phyloP scores from a whole-genome alignment of 2,888 invertebrate genomes.

The Melanchra persicariae region DNA sequence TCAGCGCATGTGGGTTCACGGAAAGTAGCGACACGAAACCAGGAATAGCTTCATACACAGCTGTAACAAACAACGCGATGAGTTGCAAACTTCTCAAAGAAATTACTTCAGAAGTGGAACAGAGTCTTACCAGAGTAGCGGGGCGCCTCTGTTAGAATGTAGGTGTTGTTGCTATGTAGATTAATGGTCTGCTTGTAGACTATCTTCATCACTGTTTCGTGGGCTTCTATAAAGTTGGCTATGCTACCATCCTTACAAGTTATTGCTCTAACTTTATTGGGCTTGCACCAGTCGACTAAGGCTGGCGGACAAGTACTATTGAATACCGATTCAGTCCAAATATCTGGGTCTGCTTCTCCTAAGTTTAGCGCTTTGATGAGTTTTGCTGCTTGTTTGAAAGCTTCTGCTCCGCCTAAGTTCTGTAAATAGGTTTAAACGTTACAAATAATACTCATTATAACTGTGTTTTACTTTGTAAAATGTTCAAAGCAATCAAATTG shows the following conservation, averaged over 20 bases:
- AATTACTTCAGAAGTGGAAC: conserved; percentile 43
- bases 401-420: conserved; percentile 86
- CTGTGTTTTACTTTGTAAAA: background rate
- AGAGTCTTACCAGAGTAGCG: conserved; percentile 85
- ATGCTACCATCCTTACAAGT: conserved; percentile 90
- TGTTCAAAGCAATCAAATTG: conserved; percentile 16
- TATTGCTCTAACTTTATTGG: conserved; percentile 84
- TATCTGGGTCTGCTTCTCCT: conserved; percentile 83
- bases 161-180: conserved; percentile 87
- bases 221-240: conserved; percentile 88
- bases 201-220: conserved; percentile 88
- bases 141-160: conserved; percentile 85
- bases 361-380: conserved; percentile 84
- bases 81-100: conserved; percentile 46
- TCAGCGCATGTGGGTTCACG: conserved; percentile 88
- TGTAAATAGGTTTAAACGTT: conserved; percentile 66
- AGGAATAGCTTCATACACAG: conserved; percentile 89
- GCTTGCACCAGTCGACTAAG: conserved; percentile 88
- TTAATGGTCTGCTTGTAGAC: conserved; percentile 86
- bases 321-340: conserved; percentile 87
- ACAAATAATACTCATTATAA: conserved; percentile 11
- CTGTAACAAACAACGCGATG: conserved; percentile 72
- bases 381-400: conserved; percentile 87
- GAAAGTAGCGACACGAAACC: conserved; percentile 89
- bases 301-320: conserved; percentile 85